These are phyloP conservation scores for Globodera ellingtonae DNA, from an alignment of 1,140 invertebrate species.

Conservation along the genomic window DNA sequence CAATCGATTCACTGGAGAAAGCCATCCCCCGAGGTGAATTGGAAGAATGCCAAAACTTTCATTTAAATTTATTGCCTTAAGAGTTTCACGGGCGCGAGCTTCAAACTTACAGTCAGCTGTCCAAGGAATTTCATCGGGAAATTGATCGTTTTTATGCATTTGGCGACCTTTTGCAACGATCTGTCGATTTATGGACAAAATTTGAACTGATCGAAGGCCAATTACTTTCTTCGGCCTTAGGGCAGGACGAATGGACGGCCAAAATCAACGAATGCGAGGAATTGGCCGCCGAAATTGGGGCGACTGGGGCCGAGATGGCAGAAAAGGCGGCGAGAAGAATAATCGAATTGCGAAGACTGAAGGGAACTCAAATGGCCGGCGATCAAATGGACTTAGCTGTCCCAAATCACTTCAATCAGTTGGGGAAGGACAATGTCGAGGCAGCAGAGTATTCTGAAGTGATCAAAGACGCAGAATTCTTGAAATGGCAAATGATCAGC, in stretches of 20 bases:
- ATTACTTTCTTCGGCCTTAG: neutral
- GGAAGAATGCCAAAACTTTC: too few species aligned
- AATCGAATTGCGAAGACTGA: neutral
- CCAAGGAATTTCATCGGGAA: neutral
- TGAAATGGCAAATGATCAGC: neutral
- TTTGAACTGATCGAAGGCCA: neutral
- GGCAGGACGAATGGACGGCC: neutral
- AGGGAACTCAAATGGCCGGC: neutral
- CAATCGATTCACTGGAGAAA: neutral
- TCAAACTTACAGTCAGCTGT: constrained; percentile 41
- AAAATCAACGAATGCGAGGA: constrained; percentile 3
- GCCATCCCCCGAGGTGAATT: neutral
- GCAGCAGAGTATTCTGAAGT: neutral
- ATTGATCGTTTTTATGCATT: constrained; percentile 20
- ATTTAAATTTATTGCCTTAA: neutral
- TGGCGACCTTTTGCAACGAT: constrained; percentile 12
- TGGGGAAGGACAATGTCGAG: neutral
- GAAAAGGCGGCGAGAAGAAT: neutral
- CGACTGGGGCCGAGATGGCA: neutral
- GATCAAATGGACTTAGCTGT: neutral
- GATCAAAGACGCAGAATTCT: neutral
- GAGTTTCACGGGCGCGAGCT: neutral
- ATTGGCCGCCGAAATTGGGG: constrained; percentile 17
- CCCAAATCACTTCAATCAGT: neutral
- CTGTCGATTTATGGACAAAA: constrained; percentile 7